phyloP scores from a whole-genome alignment of 2,888 invertebrate species.

The Machimus atricapillus region DNA sequence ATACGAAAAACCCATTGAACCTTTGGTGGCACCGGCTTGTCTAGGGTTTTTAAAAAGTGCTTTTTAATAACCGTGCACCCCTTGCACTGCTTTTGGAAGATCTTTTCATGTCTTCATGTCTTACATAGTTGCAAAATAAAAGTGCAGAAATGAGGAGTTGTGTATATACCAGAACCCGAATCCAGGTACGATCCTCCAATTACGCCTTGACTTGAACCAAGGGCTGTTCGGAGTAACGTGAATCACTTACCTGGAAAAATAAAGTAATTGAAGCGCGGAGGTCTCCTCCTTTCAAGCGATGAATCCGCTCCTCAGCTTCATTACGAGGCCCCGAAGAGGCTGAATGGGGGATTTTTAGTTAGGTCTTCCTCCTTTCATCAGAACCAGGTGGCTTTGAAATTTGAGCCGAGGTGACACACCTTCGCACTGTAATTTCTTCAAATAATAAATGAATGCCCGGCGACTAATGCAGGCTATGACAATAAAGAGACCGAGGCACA shows the following conservation, averaged over 20 bases:
- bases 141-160: neutral
- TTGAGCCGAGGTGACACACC: slow-evolving; percentile 29
- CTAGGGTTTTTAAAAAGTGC: neutral
- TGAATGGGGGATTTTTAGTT: neutral
- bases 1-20: neutral
- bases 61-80: neutral
- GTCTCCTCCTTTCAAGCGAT: neutral
- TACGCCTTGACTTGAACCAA: neutral
- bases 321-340: neutral
- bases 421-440: slow-evolving; percentile 31
- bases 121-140: neutral
- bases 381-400: slow-evolving; percentile 37
- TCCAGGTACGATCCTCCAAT: neutral
- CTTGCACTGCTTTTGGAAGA: neutral
- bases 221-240: neutral
- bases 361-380: slow-evolving; percentile 15
- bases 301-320: neutral
- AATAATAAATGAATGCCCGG: slow-evolving; percentile 22
- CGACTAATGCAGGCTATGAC: slow-evolving; percentile 30
- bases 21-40: neutral
- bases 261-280: neutral
- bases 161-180: neutral
- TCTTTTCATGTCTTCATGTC: neutral
- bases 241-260: neutral
- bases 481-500: slow-evolving; percentile 8